Evolutionary conservation across 2,888 invertebrate genomes (phyloP), one percentile per base, ranked within the genome.

Genomic region (Spisula subtruncata): DNA sequence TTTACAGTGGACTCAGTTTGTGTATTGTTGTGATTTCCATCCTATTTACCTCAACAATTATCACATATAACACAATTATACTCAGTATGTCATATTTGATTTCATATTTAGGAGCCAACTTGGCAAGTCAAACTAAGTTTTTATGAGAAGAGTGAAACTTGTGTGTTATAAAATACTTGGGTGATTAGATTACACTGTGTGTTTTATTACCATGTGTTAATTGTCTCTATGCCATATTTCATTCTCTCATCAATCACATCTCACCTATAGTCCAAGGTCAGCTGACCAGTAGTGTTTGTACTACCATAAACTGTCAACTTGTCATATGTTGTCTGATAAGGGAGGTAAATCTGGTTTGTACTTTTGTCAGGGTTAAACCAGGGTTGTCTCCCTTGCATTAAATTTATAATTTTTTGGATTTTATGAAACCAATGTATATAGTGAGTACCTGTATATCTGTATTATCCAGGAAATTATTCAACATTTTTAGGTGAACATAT

Each of bases 11-110:
- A 12, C 4, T 66, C 10, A 66, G 25, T 66, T 4, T 66, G 25
- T 0, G 2, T 25, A 66, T 66, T n/a, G n/a, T 10, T 66, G 60
- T 10, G 25, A 25, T 25, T 66, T 66, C 4, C 25, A 25, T 66
- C 60, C 4, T 10, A 66, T 66, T 41, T 66, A 66, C 25, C 60
- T 25, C 25, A 10, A 25, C 25, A 66, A 66, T 66, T 66, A 66
- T 66, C 60, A 66, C 60, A 66, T 25, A 25, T 10, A 66, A n/a
- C 60, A 25, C 60, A 10, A n/a, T 66, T 25, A 66, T n/a, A 25
- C n/a, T 10, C 60, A 25, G 60, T 66, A 25, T n/a, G 60, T 66
- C 60, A 66, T 66, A 66, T 66, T 66, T 66, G n/a, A 66, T 66
- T 66, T 66, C 60, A n/a, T 66, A 66, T 66, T 66, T 66, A 66